These are phyloP conservation scores for Ellobius talpinus DNA, from an alignment of 2,113 vertebrate genomes.

Conservation along the genomic window DNA sequence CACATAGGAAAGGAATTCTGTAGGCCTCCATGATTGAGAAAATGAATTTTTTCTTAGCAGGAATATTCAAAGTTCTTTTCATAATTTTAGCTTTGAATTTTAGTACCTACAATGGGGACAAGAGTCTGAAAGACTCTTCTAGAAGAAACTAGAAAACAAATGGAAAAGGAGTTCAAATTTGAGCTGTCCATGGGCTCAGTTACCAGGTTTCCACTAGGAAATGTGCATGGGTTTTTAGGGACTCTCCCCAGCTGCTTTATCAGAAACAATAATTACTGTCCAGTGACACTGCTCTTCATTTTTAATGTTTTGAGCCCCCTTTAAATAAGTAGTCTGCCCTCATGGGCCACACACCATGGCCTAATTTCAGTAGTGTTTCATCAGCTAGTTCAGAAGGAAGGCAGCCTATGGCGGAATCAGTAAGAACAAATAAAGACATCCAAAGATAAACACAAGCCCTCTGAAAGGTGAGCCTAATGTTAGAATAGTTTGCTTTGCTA, in stretches of 20 bases:
- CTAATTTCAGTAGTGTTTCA: neutral
- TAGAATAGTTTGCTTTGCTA: constrained; percentile 14
- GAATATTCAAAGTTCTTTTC: neutral
- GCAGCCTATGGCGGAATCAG: neutral
- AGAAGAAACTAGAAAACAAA: neutral
- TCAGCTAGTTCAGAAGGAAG: neutral
- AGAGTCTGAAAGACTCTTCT: neutral
- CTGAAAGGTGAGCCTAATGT: constrained; percentile 11
- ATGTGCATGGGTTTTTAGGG: neutral
- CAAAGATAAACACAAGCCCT: neutral
- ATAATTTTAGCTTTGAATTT: constrained; percentile 7
- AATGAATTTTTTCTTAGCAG: neutral
- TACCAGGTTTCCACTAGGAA: neutral
- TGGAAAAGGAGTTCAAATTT: neutral
- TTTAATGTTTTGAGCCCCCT: constrained; percentile 4
- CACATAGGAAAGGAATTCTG: neutral
- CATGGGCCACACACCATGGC: neutral
- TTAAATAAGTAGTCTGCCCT: neutral
- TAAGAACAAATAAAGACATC: neutral
- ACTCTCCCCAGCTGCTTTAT: neutral
- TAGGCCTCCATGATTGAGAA: neutral
- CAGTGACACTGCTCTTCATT: neutral
- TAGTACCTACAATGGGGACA: neutral
- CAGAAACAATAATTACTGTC: constrained; percentile 16
- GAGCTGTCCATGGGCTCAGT: neutral